Conservation (phyloP, 2,797 vertebrate genomes). For the Microchirus variegatus region DNA sequence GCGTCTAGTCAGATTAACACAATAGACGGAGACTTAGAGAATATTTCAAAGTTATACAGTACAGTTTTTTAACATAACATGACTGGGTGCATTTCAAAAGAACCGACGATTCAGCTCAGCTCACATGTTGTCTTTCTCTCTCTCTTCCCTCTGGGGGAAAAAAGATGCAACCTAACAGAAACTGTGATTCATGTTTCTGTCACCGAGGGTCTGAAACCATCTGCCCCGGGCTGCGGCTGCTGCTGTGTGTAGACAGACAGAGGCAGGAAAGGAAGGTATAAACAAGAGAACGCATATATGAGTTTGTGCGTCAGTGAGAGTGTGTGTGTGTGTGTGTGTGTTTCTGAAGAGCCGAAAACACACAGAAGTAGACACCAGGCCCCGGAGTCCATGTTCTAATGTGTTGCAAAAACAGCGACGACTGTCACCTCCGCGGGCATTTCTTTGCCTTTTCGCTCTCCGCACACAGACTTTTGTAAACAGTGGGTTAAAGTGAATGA, state of each 20-base stretch:
- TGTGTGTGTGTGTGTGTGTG: too few relatives aligned
- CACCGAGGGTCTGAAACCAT: conserved; percentile 28
- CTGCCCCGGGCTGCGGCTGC: conserved; percentile 47
- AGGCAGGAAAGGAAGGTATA: conserved; percentile 11
- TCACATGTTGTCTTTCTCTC: background rate
- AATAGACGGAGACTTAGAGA: too few relatives aligned
- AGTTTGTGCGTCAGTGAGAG: background rate
- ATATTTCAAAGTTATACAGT: too few relatives aligned
- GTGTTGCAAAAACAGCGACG: conserved; percentile 16
- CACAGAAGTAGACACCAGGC: conserved; percentile 4
- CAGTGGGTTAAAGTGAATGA: background rate
- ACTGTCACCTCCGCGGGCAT: conserved; percentile 18
- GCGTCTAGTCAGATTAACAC: too few relatives aligned
- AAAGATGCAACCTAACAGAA: conserved; percentile 46
- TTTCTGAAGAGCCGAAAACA: too few relatives aligned
- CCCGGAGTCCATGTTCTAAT: conserved; percentile 5
- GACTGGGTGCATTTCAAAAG: conserved; percentile 42
- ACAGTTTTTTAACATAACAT: conserved; percentile 5
- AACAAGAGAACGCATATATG: background rate
- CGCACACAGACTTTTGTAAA: conserved; percentile 23
- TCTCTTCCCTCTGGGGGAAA: conserved; percentile 12
- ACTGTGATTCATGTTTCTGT: conserved; percentile 63
- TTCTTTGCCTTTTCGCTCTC: conserved; percentile 14
- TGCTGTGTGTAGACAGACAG: conserved; percentile 44
- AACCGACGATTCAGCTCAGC: conserved; percentile 19